Evolutionary conservation across 2,797 vertebrate genomes (phyloP).

Genomic region (Chaetodon trifasciatus): DNA sequence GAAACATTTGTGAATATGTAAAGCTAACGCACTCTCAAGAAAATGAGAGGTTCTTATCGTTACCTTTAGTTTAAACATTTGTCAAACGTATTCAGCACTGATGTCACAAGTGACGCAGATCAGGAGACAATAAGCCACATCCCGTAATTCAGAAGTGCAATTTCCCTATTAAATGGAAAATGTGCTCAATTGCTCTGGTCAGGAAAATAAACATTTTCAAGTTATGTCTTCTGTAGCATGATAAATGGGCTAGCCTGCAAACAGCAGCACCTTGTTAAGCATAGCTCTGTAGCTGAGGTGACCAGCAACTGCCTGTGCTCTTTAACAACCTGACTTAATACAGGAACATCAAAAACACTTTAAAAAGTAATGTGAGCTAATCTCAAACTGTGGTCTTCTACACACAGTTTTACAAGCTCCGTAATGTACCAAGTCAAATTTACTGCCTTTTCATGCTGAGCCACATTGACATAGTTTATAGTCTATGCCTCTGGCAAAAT

Average conservation of each 20-base stretch:
- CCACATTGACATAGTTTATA: neutral
- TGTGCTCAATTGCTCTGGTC: neutral
- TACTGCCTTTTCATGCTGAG: conserved; percentile 1
- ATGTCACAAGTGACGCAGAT: neutral
- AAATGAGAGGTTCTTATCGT: neutral
- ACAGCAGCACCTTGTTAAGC: neutral
- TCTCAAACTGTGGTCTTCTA: neutral
- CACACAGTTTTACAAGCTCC: neutral
- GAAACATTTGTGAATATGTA: neutral
- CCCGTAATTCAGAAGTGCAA: neutral
- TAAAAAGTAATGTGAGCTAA: neutral
- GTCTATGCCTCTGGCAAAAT: no score
- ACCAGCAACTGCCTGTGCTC: neutral
- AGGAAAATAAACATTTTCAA: neutral
- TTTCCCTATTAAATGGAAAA: neutral
- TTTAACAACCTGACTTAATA: neutral
- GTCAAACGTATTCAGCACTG: neutral
- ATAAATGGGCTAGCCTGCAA: neutral
- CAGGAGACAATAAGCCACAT: neutral
- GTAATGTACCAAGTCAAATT: neutral
- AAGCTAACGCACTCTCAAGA: neutral
- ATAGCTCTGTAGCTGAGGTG: neutral
- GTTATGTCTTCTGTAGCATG: neutral
- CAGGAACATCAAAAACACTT: neutral
- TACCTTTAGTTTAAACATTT: neutral